Conservation (phyloP, 2,797 vertebrate species). For the Heterohyrax brucei region DNA sequence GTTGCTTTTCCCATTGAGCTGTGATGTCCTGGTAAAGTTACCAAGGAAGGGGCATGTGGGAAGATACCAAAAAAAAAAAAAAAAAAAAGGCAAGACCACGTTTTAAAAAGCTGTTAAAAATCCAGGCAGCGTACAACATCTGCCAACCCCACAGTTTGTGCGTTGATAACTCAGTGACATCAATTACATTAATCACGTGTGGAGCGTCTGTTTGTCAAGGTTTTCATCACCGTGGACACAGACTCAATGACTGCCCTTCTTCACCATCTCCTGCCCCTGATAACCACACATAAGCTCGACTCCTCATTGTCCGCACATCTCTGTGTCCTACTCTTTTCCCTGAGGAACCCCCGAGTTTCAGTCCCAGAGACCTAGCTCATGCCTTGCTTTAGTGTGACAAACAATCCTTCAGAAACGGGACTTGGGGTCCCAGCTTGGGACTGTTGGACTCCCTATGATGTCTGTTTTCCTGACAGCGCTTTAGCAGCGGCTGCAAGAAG, state of each 20-base stretch:
- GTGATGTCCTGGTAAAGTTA: not conserved
- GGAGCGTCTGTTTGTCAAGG: too few relatives aligned
- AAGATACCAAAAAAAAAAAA: not conserved
- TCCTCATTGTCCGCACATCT: fast-evolving
- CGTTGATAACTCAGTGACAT: too few relatives aligned
- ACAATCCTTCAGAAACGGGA: not conserved
- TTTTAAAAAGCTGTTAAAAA: too few relatives aligned
- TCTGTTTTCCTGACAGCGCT: not conserved
- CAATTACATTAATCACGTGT: too few relatives aligned
- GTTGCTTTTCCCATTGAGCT: not conserved
- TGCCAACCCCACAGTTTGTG: too few relatives aligned
- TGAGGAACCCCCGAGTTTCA: not conserved
- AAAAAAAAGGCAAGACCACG: not conserved
- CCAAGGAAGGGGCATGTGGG: not conserved
- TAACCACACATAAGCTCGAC: too few relatives aligned
- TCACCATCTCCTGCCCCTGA: too few relatives aligned
- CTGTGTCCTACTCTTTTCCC: not conserved
- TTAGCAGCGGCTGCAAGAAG: not conserved
- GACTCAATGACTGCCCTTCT: too few relatives aligned
- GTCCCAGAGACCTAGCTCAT: not conserved
- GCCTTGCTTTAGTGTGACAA: not conserved
- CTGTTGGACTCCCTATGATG: fast-evolving
- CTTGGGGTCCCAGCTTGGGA: not conserved
- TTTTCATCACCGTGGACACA: too few relatives aligned
- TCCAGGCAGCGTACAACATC: too few relatives aligned